Evolutionary conservation across 2,797 vertebrate genomes (phyloP).

Genomic region (Parauchenoglanis punctatus): DNA sequence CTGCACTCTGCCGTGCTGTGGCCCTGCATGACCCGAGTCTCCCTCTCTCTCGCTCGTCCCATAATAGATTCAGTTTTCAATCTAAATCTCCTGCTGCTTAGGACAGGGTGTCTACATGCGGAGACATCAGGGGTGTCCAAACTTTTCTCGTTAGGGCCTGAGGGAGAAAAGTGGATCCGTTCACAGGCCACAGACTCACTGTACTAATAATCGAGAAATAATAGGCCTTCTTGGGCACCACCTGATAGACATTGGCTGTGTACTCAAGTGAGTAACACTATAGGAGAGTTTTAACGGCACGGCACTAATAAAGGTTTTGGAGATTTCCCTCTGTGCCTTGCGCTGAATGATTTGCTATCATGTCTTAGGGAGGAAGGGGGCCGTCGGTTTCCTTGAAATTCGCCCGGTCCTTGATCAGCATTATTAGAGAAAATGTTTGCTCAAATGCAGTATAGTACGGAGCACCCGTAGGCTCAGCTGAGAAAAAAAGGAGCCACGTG

Average conservation of each 20-base stretch:
- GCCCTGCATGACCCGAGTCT: slow-evolving; percentile 9
- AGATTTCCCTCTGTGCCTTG: background rate
- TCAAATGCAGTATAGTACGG: background rate
- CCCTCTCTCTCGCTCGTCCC: background rate
- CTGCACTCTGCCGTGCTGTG: slow-evolving; percentile 5
- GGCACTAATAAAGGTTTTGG: background rate
- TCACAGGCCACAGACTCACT: background rate
- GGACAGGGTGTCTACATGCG: background rate
- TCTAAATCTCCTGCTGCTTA: slow-evolving; percentile 2
- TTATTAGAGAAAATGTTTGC: background rate
- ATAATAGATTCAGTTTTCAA: background rate
- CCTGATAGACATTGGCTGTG: background rate
- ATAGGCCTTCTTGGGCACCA: background rate
- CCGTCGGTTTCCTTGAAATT: background rate
- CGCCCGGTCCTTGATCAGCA: background rate
- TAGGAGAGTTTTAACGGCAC: background rate
- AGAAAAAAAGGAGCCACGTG: no score
- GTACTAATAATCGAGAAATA: background rate
- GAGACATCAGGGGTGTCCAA: background rate
- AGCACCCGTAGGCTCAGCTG: no score
- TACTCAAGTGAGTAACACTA: background rate
- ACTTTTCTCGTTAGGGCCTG: background rate
- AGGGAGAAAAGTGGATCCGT: background rate
- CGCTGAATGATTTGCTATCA: background rate
- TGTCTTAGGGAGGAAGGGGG: background rate